phyloP scores from a whole-genome alignment of 2,888 invertebrate species.

The Brachycybe producta region DNA sequence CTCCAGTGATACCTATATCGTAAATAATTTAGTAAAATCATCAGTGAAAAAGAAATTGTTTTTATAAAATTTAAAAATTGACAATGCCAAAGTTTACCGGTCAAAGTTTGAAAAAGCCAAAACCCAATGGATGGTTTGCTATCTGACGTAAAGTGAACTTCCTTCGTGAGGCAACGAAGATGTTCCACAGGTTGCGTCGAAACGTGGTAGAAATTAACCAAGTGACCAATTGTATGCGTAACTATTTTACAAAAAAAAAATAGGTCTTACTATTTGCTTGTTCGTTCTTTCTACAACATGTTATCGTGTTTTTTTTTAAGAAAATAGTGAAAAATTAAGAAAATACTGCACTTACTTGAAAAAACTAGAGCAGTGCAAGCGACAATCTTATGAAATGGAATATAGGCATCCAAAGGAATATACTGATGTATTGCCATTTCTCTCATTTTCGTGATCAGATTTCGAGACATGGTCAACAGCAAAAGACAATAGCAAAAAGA shows the following conservation, averaged over 20 bases:
- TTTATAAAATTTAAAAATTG: neutral
- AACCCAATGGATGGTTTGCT: conserved; percentile 86
- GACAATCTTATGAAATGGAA: conserved; percentile 93
- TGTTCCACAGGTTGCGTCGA: conserved; percentile 90
- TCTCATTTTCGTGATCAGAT: conserved; percentile 81
- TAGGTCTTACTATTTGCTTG: neutral
- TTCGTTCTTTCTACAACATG: neutral
- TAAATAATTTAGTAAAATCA: conserved; percentile 1
- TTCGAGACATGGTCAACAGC: conserved; percentile 81
- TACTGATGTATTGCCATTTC: conserved; percentile 89
- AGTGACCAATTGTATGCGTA: conserved; percentile 83
- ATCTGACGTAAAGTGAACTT: conserved; percentile 86
- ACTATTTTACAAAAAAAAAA: no score
- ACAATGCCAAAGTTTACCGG: conserved; percentile 47
- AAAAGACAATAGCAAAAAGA: conserved; percentile 89
- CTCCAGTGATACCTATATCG: conserved; percentile 64
- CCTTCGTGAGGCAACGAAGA: conserved; percentile 77
- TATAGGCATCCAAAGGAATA: conserved; percentile 85
- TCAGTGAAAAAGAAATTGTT: neutral
- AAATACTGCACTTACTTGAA: conserved; percentile 40
- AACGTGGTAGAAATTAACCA: conserved; percentile 94
- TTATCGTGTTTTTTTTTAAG: neutral
- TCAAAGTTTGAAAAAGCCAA: conserved; percentile 90
- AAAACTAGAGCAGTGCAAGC: conserved; percentile 90
- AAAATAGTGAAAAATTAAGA: neutral